phyloP scores from a whole-genome alignment of 1,140 invertebrate species.

The Bombyx mandarina region DNA sequence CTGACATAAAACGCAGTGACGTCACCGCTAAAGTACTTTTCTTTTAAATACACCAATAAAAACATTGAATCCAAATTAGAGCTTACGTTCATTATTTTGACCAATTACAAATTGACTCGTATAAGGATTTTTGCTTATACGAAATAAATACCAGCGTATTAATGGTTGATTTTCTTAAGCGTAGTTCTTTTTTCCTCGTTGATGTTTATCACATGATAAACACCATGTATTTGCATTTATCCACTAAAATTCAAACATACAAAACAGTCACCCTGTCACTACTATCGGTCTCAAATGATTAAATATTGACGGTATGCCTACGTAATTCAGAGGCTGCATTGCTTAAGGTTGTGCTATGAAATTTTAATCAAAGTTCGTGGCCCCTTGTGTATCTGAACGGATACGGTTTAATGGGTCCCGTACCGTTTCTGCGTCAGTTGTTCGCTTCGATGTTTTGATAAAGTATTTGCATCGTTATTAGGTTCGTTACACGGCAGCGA shows the following conservation, averaged over 20 bases:
- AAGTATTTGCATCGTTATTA: slow-evolving; percentile 35
- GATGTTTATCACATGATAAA: too few relatives aligned
- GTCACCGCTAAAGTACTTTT: background rate
- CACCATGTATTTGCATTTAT: too few relatives aligned
- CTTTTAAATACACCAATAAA: too few relatives aligned
- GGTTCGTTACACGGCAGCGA: slow-evolving; percentile 6
- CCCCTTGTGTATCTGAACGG: slow-evolving; percentile 41
- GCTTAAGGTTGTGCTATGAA: slow-evolving; percentile 57
- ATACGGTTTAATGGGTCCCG: slow-evolving; percentile 41
- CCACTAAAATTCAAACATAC: too few relatives aligned
- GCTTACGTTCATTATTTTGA: too few relatives aligned
- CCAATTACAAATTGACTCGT: too few relatives aligned
- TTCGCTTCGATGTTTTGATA: slow-evolving; percentile 31
- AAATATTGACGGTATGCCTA: slow-evolving; percentile 49
- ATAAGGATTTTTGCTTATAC: too few relatives aligned
- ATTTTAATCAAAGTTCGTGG: slow-evolving; percentile 58
- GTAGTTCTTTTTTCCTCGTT: too few relatives aligned
- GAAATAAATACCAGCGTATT: too few relatives aligned
- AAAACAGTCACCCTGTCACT: too few relatives aligned
- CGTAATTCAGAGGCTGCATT: slow-evolving; percentile 52
- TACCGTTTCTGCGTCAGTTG: slow-evolving; percentile 29
- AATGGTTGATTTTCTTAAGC: too few relatives aligned
- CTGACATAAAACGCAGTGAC: background rate
- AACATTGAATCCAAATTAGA: too few relatives aligned
- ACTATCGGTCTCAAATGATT: slow-evolving; percentile 39